Base-by-base conservation (phyloP, 2,797 vertebrate species). In the Tarsius wallacei region DNA sequence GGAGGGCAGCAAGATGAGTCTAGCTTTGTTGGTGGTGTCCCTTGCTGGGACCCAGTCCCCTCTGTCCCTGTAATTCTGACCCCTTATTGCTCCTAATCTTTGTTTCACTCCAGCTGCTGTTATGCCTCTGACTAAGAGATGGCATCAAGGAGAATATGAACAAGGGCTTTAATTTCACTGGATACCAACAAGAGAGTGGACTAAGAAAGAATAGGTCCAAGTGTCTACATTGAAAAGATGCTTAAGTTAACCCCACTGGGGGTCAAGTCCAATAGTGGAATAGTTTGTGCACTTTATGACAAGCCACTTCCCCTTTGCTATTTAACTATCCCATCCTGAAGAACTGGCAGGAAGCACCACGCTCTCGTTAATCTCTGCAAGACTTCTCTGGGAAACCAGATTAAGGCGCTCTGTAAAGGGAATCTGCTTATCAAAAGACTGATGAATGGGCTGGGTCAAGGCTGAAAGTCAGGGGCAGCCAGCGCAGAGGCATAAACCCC, bases 381-480 rank as follows among this genome's bases (percentile, higher is more conserved):
- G 87, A 70, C 61, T 66, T 94, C 87, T 81, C 63, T 86, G 51
- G 82, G 77, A 80, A 82, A 83, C 57, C 78, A 28, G 93, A 82
- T 66, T 91, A 83, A 91, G 70, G 64, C 24, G 70, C 74, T 93
- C 47, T 24, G 16, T 83, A 53, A 91, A 83, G 82, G 49, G 59
- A 95, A 89, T 85, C 78, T 87, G 57, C 82, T 96, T 85, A 90
- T 96, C 84, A 61, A 71, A 82, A 80, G 47, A 80, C 94, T 33
- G 82, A 64, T 81, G 89, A 76, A 61, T 76, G 57, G 70, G 61
- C 31, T 73, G 42, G 57, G 74, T 59, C 53, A 89, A 49, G 85
- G 90, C 42, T 57, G 36, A 78, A 42, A 53, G 49, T 16, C 61
- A 68, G 73, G 64, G 74, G 51, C 73, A 74, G 87, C 82, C 80